Evolutionary conservation across 2,113 vertebrate species (phyloP), one percentile per base, ranked within the genome.

Genomic region (Myodes glareolus): DNA sequence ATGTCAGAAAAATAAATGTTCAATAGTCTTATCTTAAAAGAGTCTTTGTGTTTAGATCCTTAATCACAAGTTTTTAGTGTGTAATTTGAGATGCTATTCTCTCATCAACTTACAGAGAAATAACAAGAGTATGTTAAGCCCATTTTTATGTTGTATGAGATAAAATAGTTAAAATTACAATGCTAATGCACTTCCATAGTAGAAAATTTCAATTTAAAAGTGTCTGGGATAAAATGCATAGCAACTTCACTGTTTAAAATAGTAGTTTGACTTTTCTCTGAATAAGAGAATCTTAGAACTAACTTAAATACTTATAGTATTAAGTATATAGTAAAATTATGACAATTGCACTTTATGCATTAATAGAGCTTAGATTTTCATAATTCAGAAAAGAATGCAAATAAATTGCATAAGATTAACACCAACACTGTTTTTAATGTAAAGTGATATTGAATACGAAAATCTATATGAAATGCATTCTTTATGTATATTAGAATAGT

Each of bases 141-240:
- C 78, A 70, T 29, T 96, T 84, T 84, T n/a, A 80, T 63, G 7
- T 84, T 78, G 92, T 42, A 61, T 92, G 13, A 91, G 73, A 82
- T 94, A 61, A 13, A 88, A 70, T 70, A 91, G 76, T 88, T 58
- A 90, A 73, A 29, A 75, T 14, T 55, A 76, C 0, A 85, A 45
- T 14, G 47, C 5, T 55, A 25, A 76, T 63, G 39, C 39, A 65
- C 11, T n/a, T 94, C 8, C n/a, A 90, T 29, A 93, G 36, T 7
- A 84, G 11, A 2, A 92, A 86, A 27, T 70, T 96, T 33, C 47
- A 52, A 3, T 45, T 88, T n/a, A 88, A 63, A 61, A 97, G 2
- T 92, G 42, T 55, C 77, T 36, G 67, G 3, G 7, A 16, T 58
- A 58, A n/a, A 11, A 7, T 13, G 3, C 33, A 27, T 25, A 58